phyloP scores from a whole-genome alignment of 2,113 vertebrate genomes.

The Serilophus lunatus region DNA sequence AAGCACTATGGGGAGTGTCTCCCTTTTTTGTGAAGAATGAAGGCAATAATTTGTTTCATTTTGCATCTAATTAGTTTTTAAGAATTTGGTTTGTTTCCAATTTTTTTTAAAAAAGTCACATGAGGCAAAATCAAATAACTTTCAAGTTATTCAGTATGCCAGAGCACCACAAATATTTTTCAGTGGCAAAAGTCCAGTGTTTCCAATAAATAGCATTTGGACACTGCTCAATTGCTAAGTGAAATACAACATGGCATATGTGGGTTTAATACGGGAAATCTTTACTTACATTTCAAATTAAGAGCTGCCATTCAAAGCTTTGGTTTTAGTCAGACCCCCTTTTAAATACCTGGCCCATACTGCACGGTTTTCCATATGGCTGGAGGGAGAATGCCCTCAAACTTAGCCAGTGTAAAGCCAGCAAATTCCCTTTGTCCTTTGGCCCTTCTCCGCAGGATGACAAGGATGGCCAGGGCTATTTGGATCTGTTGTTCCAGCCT shows the following conservation, averaged over 20 bases:
- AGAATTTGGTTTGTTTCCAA: neutral
- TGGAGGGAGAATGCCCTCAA: neutral
- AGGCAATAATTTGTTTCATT: neutral
- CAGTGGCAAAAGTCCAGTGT: conserved; percentile 16
- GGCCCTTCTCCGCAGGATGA: neutral
- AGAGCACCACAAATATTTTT: conserved; percentile 46
- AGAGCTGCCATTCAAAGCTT: neutral
- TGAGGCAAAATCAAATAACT: conserved; percentile 15
- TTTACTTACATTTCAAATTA: conserved; percentile 25
- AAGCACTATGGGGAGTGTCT: neutral
- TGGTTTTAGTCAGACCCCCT: neutral
- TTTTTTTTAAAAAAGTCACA: neutral
- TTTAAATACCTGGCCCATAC: neutral
- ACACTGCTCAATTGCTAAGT: neutral
- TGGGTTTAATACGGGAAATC: neutral
- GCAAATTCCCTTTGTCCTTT: neutral
- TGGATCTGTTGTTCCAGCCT: neutral
- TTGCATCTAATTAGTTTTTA: neutral
- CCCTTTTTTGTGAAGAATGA: neutral
- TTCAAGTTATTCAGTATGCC: conserved; percentile 10
- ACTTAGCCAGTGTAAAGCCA: neutral
- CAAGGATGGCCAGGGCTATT: neutral
- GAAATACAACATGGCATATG: conserved; percentile 7
- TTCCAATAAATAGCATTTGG: conserved; percentile 34
- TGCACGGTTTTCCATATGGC: neutral